A percentile compares a stretch with the other conserved stretches of the same genome.
Evolutionary conservation across 2,888 invertebrate genomes (phyloP).

Genomic region (Cryptosula pallasiana): DNA sequence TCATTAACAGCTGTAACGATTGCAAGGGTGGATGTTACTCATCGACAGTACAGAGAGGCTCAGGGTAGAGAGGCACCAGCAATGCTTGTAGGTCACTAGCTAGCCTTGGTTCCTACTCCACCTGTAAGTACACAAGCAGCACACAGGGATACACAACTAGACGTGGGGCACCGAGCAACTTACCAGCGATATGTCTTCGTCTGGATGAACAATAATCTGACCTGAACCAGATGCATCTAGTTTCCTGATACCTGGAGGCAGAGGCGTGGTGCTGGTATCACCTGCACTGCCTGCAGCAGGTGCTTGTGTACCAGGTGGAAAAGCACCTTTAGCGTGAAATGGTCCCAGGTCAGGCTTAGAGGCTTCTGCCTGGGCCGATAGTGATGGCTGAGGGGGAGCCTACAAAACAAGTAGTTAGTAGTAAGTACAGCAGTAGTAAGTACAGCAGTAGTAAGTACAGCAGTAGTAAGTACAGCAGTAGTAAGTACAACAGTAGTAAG

Average conservation of each 20-base stretch:
- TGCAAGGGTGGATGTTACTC: neutral
- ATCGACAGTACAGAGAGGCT: neutral
- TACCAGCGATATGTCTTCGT: constrained; percentile 78
- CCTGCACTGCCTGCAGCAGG: neutral
- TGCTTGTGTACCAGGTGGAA: neutral
- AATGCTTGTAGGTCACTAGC: too few relatives aligned
- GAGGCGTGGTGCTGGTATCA: neutral
- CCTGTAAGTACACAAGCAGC: neutral
- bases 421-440: too few relatives aligned
- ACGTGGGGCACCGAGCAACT: neutral
- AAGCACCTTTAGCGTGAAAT: neutral
- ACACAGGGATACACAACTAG: neutral
- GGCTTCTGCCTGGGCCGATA: constrained; percentile 6
- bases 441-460: too few relatives aligned
- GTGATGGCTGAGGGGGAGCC: constrained; percentile 11
- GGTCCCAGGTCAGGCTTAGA: neutral
- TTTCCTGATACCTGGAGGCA: neutral
- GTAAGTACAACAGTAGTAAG: too few relatives aligned
- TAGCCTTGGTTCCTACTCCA: neutral
- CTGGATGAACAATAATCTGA: constrained; percentile 74
- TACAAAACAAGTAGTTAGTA: too few relatives aligned
- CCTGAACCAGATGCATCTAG: constrained; percentile 8
- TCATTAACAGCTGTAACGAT: too few relatives aligned
- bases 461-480: too few relatives aligned
- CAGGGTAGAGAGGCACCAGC: too few relatives aligned